phyloP scores from a whole-genome alignment of 2,888 invertebrate genomes.

The Sphinx pinastri region DNA sequence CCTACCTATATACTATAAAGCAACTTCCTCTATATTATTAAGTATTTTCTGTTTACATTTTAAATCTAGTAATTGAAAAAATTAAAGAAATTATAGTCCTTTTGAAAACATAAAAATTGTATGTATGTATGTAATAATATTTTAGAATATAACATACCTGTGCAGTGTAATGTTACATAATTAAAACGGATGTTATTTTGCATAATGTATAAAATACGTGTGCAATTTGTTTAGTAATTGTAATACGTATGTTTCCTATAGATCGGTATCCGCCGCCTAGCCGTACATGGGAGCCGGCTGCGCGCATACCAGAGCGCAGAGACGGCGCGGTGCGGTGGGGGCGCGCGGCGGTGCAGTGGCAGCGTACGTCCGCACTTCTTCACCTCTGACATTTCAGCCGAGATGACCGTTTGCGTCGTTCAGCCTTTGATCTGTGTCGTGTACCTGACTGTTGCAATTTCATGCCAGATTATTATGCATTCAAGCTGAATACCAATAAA shows the following conservation, averaged over 20 bases:
- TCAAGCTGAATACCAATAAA: constrained; percentile 57
- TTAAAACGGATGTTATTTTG: constrained; percentile 28
- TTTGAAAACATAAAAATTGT: too few species aligned
- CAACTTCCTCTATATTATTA: too few species aligned
- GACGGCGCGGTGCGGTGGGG: constrained; percentile 37
- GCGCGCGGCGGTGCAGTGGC: constrained; percentile 33
- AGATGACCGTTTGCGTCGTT: constrained; percentile 69
- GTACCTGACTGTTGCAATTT: constrained; percentile 67
- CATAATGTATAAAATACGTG: constrained; percentile 21
- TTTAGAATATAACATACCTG: too few species aligned
- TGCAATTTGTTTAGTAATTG: constrained; percentile 37
- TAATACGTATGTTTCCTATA: constrained; percentile 45
- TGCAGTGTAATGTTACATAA: constrained; percentile 24
- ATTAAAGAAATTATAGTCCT: too few species aligned
- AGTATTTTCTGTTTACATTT: too few species aligned
- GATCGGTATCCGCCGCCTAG: constrained; percentile 44
- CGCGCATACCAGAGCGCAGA: constrained; percentile 62
- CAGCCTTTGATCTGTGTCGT: constrained; percentile 72
- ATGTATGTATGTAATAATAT: too few species aligned
- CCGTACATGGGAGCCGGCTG: constrained; percentile 51
- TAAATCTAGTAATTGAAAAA: too few species aligned
- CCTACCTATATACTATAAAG: too few species aligned
- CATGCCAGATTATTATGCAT: constrained; percentile 68
- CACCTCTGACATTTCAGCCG: constrained; percentile 73
- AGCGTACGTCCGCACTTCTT: constrained; percentile 34